Percentiles rank a stretch among this genome's conserved stretches.
Conservation (phyloP, 1,140 invertebrate species). For the Colletes gigas region DNA sequence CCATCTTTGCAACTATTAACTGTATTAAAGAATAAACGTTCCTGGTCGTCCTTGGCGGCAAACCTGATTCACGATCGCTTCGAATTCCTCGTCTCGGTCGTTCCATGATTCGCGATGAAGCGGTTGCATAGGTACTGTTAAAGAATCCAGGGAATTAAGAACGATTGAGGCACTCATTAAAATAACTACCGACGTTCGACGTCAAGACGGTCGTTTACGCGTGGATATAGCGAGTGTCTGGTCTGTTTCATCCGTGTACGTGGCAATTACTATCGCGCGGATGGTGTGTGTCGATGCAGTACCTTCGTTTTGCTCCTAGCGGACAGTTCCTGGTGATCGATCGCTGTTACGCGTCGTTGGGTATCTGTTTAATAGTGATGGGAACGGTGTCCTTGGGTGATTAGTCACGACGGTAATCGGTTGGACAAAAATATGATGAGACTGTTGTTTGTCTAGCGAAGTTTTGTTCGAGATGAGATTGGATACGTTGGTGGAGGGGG, state of each 20-base stretch:
- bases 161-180: slow-evolving; percentile 11
- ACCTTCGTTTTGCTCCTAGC: not conserved
- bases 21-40: not conserved
- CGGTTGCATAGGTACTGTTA: not conserved
- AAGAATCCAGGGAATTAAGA: slow-evolving; percentile 19
- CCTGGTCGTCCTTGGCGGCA: not conserved
- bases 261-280: not conserved
- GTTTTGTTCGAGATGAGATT: too few relatives aligned
- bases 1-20: too few relatives aligned
- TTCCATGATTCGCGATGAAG: not conserved
- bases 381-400: not conserved
- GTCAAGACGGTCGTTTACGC: slow-evolving; percentile 8
- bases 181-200: slow-evolving; percentile 2
- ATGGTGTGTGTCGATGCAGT: not conserved
- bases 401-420: too few relatives aligned
- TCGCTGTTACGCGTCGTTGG: not conserved
- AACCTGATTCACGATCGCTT: not conserved
- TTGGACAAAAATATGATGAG: too few relatives aligned
- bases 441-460: too few relatives aligned
- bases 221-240: not conserved
- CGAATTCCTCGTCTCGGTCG: not conserved
- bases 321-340: not conserved
- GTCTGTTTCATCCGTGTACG: not conserved
- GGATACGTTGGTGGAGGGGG: too few relatives aligned
- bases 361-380: too few relatives aligned